Base-by-base conservation (phyloP, 2,113 vertebrate species). In the Heterotis niloticus region DNA sequence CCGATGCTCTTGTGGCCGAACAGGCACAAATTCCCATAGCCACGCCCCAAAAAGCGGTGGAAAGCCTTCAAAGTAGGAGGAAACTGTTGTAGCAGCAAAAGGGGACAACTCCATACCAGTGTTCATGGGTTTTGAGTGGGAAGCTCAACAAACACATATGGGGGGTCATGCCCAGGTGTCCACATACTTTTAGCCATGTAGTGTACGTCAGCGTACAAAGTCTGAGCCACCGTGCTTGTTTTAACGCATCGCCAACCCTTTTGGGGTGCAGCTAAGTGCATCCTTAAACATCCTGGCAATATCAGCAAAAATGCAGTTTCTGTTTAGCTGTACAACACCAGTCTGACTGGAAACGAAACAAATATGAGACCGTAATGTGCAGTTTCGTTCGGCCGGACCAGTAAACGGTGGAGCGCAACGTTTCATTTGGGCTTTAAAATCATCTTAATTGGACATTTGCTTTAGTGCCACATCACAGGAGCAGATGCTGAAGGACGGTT, bases 301-400 rank as follows among this genome's bases (percentile, higher is more conserved):
- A 67, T 75, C 9, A 72, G 11, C 56, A 75, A 29, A 23, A 73
- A 57, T 57, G 26, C 67, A 64, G 66, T 66, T 62, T 77, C 71
- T 14, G 18, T 67, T 59, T 24, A 56, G 44, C n/a, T 69, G 54
- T 23, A 16, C 26, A 18, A 66, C 18, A 20, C 10, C 44, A 13
- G 20, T 64, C 13, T 69, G 12, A 62, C 54, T 77, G 18, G 64
- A 75, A 17, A 17, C 60, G 64, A 9, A 20, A n/a, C 59, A 64
- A 28, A 72, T 60, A 67, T 51, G 17, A 12, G 56, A 56, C 52
- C 34, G 64, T 18, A 26, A 54, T 23, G 13, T 66, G 51, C 26
- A 13, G 75, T 66, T n/a, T 76, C 60, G 23, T 65, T 76, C 26
- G 67, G 64, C 73, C 75, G 79, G 52, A 80, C 65, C 28, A 80